phyloP scores from a whole-genome alignment of 2,888 invertebrate species.

The Cataglyphis livida region DNA sequence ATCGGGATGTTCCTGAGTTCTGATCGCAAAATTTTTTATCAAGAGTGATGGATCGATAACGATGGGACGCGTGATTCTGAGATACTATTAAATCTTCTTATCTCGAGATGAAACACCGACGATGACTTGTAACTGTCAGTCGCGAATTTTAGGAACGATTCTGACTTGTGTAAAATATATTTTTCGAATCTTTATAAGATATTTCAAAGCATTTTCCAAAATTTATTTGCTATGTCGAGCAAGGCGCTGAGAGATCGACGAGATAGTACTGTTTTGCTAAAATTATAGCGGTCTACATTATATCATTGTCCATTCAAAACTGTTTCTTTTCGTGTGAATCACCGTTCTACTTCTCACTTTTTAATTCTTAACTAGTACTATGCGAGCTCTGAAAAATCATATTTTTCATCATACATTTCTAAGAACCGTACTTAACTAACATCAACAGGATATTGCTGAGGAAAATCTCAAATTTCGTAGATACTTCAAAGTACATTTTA shows the following conservation, averaged over 20 bases:
- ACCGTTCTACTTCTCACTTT: conserved; percentile 3
- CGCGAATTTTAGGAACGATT: not conserved
- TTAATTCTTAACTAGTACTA: not conserved
- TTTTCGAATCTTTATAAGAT: not conserved
- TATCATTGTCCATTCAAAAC: not conserved
- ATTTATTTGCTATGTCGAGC: not conserved
- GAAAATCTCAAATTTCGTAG: not conserved
- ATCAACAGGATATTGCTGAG: not conserved
- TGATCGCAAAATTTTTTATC: conserved; percentile 5
- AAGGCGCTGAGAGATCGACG: not conserved
- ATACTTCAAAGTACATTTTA: not conserved
- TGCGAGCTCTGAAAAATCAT: not conserved
- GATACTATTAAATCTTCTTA: not conserved
- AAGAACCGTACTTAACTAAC: not conserved
- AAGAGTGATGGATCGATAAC: not conserved
- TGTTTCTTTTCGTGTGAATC: not conserved
- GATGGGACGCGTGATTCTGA: not conserved
- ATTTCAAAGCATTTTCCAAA: not conserved
- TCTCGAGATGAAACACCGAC: not conserved
- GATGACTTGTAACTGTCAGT: not conserved
- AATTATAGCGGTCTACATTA: not conserved
- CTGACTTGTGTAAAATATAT: not conserved
- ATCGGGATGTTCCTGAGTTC: not conserved
- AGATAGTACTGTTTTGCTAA: not conserved
- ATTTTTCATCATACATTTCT: not conserved